Conservation (phyloP, 2,888 invertebrate species). For the Itoplectis maculator region DNA sequence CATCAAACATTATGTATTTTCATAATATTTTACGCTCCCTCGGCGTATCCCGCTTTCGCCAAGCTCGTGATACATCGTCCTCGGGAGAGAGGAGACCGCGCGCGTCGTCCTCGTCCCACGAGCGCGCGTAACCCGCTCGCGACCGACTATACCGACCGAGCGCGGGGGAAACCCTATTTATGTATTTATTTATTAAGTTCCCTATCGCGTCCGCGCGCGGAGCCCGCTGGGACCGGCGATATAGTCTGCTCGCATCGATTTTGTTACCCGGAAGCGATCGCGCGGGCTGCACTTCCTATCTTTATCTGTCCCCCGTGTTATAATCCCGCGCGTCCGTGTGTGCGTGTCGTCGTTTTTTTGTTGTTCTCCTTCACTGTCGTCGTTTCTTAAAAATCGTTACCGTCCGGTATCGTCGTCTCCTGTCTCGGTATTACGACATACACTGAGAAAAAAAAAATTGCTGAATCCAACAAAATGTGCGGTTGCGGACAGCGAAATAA, state of each 20-base stretch:
- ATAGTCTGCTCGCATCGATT: conserved; percentile 59
- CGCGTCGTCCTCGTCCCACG: conserved; percentile 34
- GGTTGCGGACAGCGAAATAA: too few relatives aligned
- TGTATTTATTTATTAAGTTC: conserved; percentile 71
- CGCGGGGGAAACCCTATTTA: conserved; percentile 50
- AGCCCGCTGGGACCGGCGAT: conserved; percentile 40
- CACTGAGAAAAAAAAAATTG: too few relatives aligned
- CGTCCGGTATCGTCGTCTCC: not conserved
- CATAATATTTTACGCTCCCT: conserved; percentile 78
- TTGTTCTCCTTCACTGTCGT: conserved; percentile 20
- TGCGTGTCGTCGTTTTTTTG: not conserved
- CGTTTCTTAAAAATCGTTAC: conserved; percentile 30
- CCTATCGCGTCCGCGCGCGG: conserved; percentile 46
- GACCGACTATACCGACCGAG: too few relatives aligned
- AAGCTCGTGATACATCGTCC: conserved; percentile 67
- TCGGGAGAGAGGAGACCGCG: conserved; percentile 5
- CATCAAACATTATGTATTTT: conserved; percentile 79
- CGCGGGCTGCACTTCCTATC: conserved; percentile 62
- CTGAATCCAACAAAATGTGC: too few relatives aligned
- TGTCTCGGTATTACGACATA: conserved; percentile 12
- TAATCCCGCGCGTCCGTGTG: too few relatives aligned
- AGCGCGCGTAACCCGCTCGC: conserved; percentile 29
- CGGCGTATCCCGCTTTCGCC: conserved; percentile 67
- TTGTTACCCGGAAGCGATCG: conserved; percentile 59
- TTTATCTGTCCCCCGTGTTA: conserved; percentile 38